Conservation (phyloP, 2,888 invertebrate genomes). For the Tinea semifulvella region DNA sequence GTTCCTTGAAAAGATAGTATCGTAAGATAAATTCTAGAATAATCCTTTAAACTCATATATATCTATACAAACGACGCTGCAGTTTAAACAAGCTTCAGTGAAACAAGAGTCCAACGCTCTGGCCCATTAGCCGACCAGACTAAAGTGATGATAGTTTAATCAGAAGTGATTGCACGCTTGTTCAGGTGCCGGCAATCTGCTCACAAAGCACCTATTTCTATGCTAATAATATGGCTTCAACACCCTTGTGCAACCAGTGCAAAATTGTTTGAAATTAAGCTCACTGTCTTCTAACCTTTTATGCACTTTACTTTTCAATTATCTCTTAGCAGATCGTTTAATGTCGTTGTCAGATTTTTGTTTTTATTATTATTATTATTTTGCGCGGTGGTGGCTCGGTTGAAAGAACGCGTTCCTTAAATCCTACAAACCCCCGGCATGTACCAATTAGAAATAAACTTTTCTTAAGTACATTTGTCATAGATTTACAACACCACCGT, state of each 20-base stretch:
- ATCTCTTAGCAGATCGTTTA: too few species aligned
- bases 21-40: too few species aligned
- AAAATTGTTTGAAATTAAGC: constrained; percentile 11
- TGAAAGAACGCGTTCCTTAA: too few species aligned
- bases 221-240: constrained; percentile 12
- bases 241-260: constrained; percentile 11
- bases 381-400: too few species aligned
- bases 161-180: constrained; percentile 14
- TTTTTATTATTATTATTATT: too few species aligned
- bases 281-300: neutral
- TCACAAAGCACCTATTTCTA: constrained; percentile 14
- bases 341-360: too few species aligned
- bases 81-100: constrained; percentile 3
- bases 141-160: constrained; percentile 14
- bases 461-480: too few species aligned
- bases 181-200: constrained; percentile 9
- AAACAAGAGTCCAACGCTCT: neutral
- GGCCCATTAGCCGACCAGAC: constrained; percentile 14
- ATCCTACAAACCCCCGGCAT: too few species aligned
- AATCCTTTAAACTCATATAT: neutral
- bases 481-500: too few species aligned
- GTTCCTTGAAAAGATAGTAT: too few species aligned
- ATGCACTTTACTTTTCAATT: too few species aligned
- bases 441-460: too few species aligned
- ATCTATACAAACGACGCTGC: neutral